Base-by-base conservation (phyloP, 2,888 invertebrate genomes). In the Axea sp. region DNA sequence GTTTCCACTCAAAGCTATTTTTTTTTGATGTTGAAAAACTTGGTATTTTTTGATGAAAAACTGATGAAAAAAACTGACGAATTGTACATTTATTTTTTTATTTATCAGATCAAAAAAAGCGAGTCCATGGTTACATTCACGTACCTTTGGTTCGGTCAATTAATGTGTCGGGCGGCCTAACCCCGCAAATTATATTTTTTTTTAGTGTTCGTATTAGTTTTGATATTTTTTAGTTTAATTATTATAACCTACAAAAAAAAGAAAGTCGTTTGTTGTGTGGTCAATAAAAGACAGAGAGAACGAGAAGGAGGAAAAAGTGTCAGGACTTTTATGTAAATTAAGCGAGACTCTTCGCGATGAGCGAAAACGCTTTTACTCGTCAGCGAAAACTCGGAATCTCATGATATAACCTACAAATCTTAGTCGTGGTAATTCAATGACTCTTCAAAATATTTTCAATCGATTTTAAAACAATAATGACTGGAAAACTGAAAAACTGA, bases 1-100 rank as follows among this genome's bases (percentile, higher is more conserved):
- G 73, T 73, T 72, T 72, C 65, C 72, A 67, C 73, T 65, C 73
- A 67, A 53, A 60, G 65, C 65, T 55, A 45, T n/a, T n/a, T n/a
- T n/a, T n/a, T n/a, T n/a, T n/a, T n/a, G n/a, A n/a, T n/a, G n/a
- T n/a, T n/a, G n/a, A n/a, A n/a, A n/a, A n/a, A n/a, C n/a, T n/a
- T n/a, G n/a, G n/a, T n/a, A n/a, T n/a, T n/a, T n/a, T n/a, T 19
- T 19, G 4, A 19, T 26, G 17, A 60, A 60, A 60, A 60, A 35
- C 17, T 26, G 12, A 8, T 26, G 4, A 49, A 19, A 41, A 33
- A 28, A 55, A 65, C 51, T 65, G 53, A 53, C 57, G 43, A 24
- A n/a, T 62, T 39, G 53, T 35, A 60, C 60, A 71, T 69, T 69
- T 60, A 69, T 69, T 69, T 69, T 68, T 68, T 68, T 68, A 59